phyloP scores from a whole-genome alignment of 1,140 invertebrate genomes.

The Megathymus violae region DNA sequence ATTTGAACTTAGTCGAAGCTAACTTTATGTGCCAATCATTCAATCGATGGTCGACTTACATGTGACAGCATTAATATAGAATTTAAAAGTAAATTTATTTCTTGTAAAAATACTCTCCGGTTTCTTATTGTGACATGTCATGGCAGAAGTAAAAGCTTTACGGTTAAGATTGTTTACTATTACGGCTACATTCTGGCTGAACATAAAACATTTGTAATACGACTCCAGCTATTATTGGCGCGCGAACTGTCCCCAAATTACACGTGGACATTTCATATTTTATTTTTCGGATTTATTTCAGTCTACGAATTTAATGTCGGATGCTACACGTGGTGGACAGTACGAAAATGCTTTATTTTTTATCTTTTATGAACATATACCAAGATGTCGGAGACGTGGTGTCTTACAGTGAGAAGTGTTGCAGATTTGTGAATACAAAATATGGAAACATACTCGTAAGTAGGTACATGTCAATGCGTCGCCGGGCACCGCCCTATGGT shows the following conservation, averaged over 20 bases:
- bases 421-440: too few relatives aligned
- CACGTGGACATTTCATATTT: constrained; percentile 19
- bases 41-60: constrained; percentile 15
- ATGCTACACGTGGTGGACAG: not conserved
- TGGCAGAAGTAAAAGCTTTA: constrained; percentile 62
- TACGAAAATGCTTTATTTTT: not conserved
- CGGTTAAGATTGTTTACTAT: constrained; percentile 74
- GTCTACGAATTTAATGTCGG: not conserved
- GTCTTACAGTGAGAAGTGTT: too few relatives aligned
- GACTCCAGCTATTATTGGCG: constrained; percentile 34
- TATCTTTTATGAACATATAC: not conserved
- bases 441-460: not conserved
- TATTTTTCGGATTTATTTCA: constrained; percentile 9
- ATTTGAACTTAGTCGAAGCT: constrained; percentile 41
- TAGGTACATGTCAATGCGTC: too few relatives aligned
- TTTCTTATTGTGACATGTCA: constrained; percentile 47
- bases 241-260: constrained; percentile 28
- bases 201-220: constrained; percentile 45
- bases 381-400: too few relatives aligned
- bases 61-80: not conserved
- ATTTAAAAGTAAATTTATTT: constrained; percentile 20
- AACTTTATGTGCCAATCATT: constrained; percentile 41
- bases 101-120: constrained; percentile 12
- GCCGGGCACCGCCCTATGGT: constrained; percentile 61
- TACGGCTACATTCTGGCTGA: constrained; percentile 61